phyloP scores from a whole-genome alignment of 2,113 vertebrate genomes.

The Leptosomus discolor region DNA sequence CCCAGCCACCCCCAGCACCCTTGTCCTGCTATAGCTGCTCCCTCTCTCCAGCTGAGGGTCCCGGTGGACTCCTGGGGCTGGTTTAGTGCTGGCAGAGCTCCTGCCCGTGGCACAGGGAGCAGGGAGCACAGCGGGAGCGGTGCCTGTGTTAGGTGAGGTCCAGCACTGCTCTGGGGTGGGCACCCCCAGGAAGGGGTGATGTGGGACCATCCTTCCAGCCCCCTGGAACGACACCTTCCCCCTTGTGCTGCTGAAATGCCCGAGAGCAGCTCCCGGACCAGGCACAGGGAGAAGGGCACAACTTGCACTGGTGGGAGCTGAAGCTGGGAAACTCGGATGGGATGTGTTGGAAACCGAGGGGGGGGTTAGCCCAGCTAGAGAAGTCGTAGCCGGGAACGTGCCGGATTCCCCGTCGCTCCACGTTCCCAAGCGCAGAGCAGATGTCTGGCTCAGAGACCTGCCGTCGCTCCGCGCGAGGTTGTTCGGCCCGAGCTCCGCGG shows the following conservation, averaged over 20 bases:
- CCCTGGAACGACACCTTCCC: rapidly evolving
- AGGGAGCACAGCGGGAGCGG: rapidly evolving
- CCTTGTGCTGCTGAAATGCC: not conserved
- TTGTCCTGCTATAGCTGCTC: not conserved
- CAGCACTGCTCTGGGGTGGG: not conserved
- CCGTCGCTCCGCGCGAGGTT: no score
- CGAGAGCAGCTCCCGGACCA: not conserved
- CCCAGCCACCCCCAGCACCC: not conserved
- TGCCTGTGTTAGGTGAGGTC: rapidly evolving
- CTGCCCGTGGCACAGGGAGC: not conserved
- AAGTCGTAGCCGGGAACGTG: no score
- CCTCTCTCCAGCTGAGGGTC: not conserved
- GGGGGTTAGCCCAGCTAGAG: no score
- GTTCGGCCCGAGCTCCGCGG: no score
- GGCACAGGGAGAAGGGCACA: not conserved
- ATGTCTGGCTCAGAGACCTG: no score
- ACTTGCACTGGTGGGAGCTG: rapidly evolving
- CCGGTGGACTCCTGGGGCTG: not conserved
- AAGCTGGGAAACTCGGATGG: not conserved
- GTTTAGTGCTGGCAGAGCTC: not conserved
- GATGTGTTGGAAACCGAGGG: not conserved
- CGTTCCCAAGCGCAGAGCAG: no score
- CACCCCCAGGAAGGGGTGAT: not conserved
- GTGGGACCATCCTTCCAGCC: not conserved
- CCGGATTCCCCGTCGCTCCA: no score